These are phyloP conservation scores for Propithecus coquereli DNA, from an alignment of 2,113 vertebrate species.

Conservation along the genomic window DNA sequence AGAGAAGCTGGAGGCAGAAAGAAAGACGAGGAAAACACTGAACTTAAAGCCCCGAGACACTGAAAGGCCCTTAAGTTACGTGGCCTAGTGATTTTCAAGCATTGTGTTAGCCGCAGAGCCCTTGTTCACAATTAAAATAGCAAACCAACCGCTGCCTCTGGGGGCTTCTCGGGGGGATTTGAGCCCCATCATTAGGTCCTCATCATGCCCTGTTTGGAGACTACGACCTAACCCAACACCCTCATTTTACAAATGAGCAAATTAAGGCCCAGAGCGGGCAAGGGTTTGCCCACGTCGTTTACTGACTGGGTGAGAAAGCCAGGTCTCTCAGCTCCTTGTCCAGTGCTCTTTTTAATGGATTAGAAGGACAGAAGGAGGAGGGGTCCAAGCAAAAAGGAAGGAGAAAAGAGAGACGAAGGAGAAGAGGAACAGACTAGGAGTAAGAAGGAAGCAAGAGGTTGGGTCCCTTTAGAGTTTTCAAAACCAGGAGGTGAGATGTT, in stretches of 20 bases:
- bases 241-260: neutral
- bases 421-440: neutral
- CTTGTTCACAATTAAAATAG: neutral
- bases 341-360: neutral
- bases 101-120: neutral
- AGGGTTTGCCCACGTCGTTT: neutral
- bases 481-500: neutral
- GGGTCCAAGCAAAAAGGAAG: neutral
- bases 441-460: neutral
- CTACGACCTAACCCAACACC: neutral
- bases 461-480: neutral
- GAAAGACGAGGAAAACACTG: neutral
- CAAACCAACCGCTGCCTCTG: neutral
- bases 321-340: neutral
- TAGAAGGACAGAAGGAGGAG: neutral
- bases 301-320: neutral
- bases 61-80: neutral
- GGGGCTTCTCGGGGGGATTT: neutral
- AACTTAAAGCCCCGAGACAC: neutral
- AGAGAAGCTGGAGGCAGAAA: neutral
- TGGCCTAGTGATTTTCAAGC: neutral
- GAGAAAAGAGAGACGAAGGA: neutral
- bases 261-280: neutral
- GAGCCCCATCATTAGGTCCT: neutral
- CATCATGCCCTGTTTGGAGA: neutral